Percentiles rank a stretch among this genome's conserved stretches.
phyloP scores from a whole-genome alignment of 2,888 invertebrate species.

The Antheraea assamensis region DNA sequence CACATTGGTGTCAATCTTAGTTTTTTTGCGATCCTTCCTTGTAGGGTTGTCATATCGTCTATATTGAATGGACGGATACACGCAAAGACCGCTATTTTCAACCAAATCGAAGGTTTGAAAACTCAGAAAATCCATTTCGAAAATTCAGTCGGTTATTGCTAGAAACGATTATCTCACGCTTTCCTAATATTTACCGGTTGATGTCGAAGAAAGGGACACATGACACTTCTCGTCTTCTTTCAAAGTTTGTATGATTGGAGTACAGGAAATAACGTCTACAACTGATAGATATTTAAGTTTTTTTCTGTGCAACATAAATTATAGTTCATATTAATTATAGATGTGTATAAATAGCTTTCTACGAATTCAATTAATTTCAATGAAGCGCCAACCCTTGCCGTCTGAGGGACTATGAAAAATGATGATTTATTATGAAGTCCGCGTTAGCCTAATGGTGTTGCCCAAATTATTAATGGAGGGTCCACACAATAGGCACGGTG shows the following conservation, averaged over 20 bases:
- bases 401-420: constrained; percentile 36
- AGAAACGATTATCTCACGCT: neutral
- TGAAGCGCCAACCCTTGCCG: constrained; percentile 11
- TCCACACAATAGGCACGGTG: constrained; percentile 21
- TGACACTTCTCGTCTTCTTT: neutral
- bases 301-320: no score
- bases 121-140: no score
- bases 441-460: constrained; percentile 45
- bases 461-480: constrained; percentile 51
- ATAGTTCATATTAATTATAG: neutral
- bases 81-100: no score
- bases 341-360: neutral
- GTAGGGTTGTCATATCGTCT: neutral
- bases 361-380: constrained; percentile 1
- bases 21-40: constrained; percentile 21
- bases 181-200: neutral
- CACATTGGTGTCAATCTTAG: constrained; percentile 3
- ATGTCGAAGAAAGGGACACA: neutral
- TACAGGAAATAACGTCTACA: no score
- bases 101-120: no score
- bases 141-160: neutral
- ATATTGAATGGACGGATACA: neutral
- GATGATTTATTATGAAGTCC: constrained; percentile 51
- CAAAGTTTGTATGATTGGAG: no score
- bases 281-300: no score